A percentile compares a stretch with the other conserved stretches of the same genome.
Evolutionary conservation across 1,140 invertebrate species (phyloP).

Genomic region (Heterodera carotae): DNA sequence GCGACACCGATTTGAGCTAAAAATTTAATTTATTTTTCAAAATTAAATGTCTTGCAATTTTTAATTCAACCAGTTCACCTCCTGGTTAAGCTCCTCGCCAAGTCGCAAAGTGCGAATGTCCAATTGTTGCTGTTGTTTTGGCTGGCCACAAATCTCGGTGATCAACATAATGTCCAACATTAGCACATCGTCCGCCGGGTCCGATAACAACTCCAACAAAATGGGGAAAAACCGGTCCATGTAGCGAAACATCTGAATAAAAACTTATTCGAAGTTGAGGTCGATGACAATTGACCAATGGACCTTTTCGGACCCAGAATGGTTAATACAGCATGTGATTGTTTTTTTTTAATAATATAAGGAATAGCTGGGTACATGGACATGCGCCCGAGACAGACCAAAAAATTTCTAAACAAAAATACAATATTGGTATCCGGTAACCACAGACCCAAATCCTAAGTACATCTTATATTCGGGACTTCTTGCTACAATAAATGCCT

Average conservation of each 20-base stretch:
- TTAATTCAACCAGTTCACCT: constrained; percentile 1
- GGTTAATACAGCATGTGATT: too few species aligned
- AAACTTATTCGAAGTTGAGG: too few species aligned
- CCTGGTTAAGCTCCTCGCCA: constrained; percentile 40
- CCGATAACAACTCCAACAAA: constrained; percentile 80
- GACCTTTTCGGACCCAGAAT: too few species aligned
- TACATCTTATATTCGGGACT: too few species aligned
- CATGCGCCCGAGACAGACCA: too few species aligned
- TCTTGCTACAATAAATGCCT: too few species aligned
- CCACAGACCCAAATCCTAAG: too few species aligned
- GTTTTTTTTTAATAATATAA: too few species aligned
- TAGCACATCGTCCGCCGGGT: constrained; percentile 81
- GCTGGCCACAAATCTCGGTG: constrained; percentile 43
- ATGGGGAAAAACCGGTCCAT: constrained; percentile 83
- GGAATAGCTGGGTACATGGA: too few species aligned
- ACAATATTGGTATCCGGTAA: too few species aligned
- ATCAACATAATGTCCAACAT: constrained; percentile 48
- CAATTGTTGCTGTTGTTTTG: constrained; percentile 52
- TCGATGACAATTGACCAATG: too few species aligned
- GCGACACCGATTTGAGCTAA: constrained; percentile 53
- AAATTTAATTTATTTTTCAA: constrained; percentile 21
- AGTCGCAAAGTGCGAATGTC: constrained; percentile 50
- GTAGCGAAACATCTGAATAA: constrained; percentile 77
- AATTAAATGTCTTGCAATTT: not conserved
- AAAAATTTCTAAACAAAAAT: constrained; percentile 16